Percentiles rank a stretch among this genome's conserved stretches.
Evolutionary conservation across 1,140 invertebrate genomes (phyloP).

Genomic region (Caenorhabditis elegans): WBcel235 BX284604.4:12990501-12991000

Average conservation of each 20-base stretch:
- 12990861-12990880: neutral
- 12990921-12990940: no score
- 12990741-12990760: neutral
- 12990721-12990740: neutral
- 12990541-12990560: neutral
- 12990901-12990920: neutral
- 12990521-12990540: neutral
- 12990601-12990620: neutral
- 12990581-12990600: neutral
- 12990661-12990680: neutral
- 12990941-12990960: no score
- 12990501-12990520: neutral
- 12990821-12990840: neutral
- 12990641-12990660: constrained; percentile 1
- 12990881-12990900: neutral
- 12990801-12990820: neutral
- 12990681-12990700: neutral
- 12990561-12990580: neutral
- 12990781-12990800: neutral
- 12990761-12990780: neutral
- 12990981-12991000: no score
- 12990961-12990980: no score
- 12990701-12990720: neutral
- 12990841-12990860: neutral
- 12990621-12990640: neutral